Evolutionary conservation across 2,113 vertebrate species (phyloP).

Genomic region (Cygnus atratus): DNA sequence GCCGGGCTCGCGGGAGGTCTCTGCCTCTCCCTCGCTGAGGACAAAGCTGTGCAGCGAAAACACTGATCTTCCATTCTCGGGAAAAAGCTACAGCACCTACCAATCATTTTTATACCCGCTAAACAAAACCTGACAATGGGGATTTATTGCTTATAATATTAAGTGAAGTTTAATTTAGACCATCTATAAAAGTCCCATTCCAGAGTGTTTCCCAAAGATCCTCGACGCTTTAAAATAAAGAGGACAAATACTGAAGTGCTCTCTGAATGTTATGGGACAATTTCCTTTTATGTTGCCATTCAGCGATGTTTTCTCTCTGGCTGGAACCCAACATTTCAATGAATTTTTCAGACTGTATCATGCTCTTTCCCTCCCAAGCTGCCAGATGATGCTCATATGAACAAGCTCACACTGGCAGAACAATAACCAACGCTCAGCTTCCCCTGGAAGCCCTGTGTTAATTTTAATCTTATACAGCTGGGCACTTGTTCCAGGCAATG

Average conservation of each 20-base stretch:
- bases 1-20: accelerated
- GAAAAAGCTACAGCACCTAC: slow-evolving; percentile 56
- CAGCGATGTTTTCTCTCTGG: slow-evolving; percentile 40
- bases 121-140: slow-evolving; percentile 66
- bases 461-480: background rate
- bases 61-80: slow-evolving; percentile 39
- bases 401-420: background rate
- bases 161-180: slow-evolving; percentile 67
- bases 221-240: slow-evolving; percentile 50
- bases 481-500: accelerated
- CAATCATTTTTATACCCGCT: slow-evolving; percentile 65
- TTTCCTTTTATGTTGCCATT: slow-evolving; percentile 66
- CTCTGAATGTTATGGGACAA: slow-evolving; percentile 62
- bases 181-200: slow-evolving; percentile 65
- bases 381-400: slow-evolving; percentile 22
- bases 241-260: slow-evolving; percentile 66
- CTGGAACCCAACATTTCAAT: slow-evolving; percentile 45
- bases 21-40: background rate
- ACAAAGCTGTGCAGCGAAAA: background rate
- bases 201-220: slow-evolving; percentile 60
- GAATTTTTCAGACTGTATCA: slow-evolving; percentile 60
- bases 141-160: slow-evolving; percentile 65
- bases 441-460: background rate
- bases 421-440: background rate
- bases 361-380: slow-evolving; percentile 2